Percentiles rank a stretch among this genome's conserved stretches.
phyloP scores from a whole-genome alignment of 2,797 vertebrate genomes.

The Schizopygopsis malacanthus region DNA sequence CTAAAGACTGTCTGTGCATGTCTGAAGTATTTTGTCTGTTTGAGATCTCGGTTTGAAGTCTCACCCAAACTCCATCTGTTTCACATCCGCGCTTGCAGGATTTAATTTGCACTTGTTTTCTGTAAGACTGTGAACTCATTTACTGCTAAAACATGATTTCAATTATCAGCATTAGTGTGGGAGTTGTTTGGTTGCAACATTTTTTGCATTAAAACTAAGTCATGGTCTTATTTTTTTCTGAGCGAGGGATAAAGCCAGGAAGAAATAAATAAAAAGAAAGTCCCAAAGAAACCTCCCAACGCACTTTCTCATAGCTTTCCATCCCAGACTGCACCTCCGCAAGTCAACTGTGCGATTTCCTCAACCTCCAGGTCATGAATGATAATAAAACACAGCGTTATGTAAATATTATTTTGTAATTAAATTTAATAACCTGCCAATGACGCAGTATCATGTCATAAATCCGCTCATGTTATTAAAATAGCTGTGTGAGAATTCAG shows the following conservation, averaged over 20 bases:
- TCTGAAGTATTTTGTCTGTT: conserved; percentile 18
- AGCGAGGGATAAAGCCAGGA: background rate
- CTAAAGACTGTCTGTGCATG: background rate
- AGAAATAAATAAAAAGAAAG: conserved; percentile 6
- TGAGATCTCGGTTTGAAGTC: conserved; percentile 17
- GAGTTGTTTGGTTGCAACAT: conserved; percentile 8
- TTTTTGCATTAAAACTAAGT: background rate
- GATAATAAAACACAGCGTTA: conserved; percentile 61
- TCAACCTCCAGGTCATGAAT: conserved; percentile 46
- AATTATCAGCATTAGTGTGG: conserved; percentile 14
- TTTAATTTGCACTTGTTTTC: background rate
- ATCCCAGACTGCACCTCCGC: conserved; percentile 17
- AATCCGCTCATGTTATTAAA: conserved; percentile 66
- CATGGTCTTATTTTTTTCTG: background rate
- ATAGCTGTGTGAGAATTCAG: conserved; percentile 62
- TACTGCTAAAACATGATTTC: conserved; percentile 9
- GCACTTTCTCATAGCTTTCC: conserved; percentile 10
- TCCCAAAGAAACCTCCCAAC: background rate
- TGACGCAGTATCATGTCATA: conserved; percentile 58
- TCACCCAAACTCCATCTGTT: conserved; percentile 42
- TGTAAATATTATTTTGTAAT: conserved; percentile 67
- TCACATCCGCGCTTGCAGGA: conserved; percentile 6
- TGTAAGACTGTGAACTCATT: conserved; percentile 9
- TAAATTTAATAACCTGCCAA: conserved; percentile 60
- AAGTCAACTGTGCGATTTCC: conserved; percentile 25